Percentiles rank a stretch among this genome's conserved stretches.
Conservation (phyloP, 2,113 vertebrate genomes). For the Barnardius zonarius region DNA sequence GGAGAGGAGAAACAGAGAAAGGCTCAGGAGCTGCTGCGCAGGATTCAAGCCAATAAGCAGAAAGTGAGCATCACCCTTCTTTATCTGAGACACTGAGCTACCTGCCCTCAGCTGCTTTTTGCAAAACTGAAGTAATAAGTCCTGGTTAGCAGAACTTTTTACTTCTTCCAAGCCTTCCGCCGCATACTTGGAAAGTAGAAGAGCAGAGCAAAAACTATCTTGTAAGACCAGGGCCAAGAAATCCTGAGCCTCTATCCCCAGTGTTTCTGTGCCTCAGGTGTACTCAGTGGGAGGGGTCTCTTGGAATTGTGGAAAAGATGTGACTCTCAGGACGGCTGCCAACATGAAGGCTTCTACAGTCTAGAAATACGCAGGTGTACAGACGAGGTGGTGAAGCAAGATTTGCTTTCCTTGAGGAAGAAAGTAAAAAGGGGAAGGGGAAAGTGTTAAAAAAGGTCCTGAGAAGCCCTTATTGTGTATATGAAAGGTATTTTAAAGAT, state of each 20-base stretch:
- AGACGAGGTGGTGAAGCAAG: background rate
- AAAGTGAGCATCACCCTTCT: constrained; percentile 59
- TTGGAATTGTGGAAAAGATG: background rate
- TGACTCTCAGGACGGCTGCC: background rate
- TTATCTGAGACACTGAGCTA: background rate
- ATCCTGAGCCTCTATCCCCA: background rate
- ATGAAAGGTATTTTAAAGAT: background rate
- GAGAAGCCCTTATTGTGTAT: background rate
- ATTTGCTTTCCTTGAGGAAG: background rate
- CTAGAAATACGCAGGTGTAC: background rate
- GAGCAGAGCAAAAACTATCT: background rate
- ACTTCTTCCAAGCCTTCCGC: background rate
- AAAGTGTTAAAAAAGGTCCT: background rate
- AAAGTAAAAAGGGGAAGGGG: background rate
- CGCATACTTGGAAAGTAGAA: background rate
- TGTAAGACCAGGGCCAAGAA: background rate
- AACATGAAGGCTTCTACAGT: background rate
- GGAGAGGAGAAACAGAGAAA: constrained; percentile 54
- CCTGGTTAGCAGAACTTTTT: background rate
- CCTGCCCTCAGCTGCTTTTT: background rate
- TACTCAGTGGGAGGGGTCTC: background rate
- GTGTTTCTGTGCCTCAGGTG: background rate
- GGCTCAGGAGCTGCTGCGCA: constrained; percentile 58
- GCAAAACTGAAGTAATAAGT: background rate
- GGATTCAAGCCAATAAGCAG: constrained; percentile 64